Base-by-base conservation (phyloP, 30 jellyfish, hydroid and myxozoan species). In the Aurelia sp. region DNA sequence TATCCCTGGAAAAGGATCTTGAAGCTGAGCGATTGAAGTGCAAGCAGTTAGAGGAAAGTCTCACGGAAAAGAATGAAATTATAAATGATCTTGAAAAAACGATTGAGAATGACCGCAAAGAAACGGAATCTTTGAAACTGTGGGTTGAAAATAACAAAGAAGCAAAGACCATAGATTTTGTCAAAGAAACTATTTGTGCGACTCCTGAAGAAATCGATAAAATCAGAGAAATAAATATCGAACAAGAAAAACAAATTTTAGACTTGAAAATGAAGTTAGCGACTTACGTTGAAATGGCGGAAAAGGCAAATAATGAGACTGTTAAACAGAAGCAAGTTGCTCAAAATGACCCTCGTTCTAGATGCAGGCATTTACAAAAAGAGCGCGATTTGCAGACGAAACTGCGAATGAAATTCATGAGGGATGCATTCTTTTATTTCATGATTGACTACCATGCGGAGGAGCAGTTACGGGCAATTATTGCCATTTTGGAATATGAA, bases 361-460 rank as follows among this genome's bases (percentile, higher is more conserved):
- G 67, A 53, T 81, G 91, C 48, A 66, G 48, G 27, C 53, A 50
- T 67, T 61, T 67, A 4, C 91, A 81, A 66, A 78, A 58, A 18
- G 96, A 88, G 66, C 88, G 66, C 13, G 96, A 81, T 24, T 79
- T 93, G 55, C 95, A 88, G 24, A 81, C 91, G 72, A 91, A 88
- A 21, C 63, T 93, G 27, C 91, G 96, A 8, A 88, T 93, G 97
- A 81, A 82, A 50, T 93, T 93, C 83, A 73, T 93, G 93, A 33
- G 98, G 17, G 98, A 93, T 58, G 98, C 98, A 0, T 93, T 93
- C 74, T 93, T 93, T 64, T 88, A 93, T 65, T 93, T 90, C 85
- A 93, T 93, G 98, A 93, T 93, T 6, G 98, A 94, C 44, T 93
- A 90, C 64, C 98, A 93, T 71, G 88, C 98, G 67, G 98, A 93